These are phyloP conservation scores for Amyelois transitella DNA, from an alignment of 1,140 invertebrate genomes.

Conservation along the genomic window DNA sequence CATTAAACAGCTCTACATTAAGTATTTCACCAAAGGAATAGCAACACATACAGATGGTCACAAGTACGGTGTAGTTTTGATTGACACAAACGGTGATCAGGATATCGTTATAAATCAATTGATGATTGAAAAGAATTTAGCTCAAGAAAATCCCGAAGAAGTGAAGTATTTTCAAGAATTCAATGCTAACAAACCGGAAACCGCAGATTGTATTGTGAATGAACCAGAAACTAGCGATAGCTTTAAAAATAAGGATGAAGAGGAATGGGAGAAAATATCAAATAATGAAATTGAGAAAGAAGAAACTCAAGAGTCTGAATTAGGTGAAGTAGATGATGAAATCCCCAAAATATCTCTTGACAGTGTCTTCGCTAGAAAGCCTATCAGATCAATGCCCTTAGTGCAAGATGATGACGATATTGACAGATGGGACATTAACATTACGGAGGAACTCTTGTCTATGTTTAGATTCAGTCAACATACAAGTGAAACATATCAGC, in stretches of 20 bases:
- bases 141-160: conserved; percentile 35
- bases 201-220: not conserved
- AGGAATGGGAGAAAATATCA: conserved; percentile 2
- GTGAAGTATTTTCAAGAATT: conserved; percentile 31
- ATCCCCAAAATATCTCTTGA: not conserved
- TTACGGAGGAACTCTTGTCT: conserved; percentile 14
- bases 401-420: conserved; percentile 20
- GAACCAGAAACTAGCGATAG: no score
- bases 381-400: conserved; percentile 7
- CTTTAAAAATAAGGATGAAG: no score
- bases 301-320: no score
- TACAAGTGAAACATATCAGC: not conserved
- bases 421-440: conserved; percentile 35
- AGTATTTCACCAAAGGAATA: conserved; percentile 51
- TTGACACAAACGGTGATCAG: conserved; percentile 44
- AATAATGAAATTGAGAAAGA: not conserved
- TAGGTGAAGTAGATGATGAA: no score
- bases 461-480: conserved; percentile 23
- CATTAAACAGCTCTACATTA: conserved; percentile 49
- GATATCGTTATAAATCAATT: conserved; percentile 50
- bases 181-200: conserved; percentile 1
- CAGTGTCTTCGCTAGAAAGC: conserved; percentile 4
- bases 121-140: conserved; percentile 53
- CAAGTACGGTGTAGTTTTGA: conserved; percentile 55
- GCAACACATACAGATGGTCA: conserved; percentile 48